These are phyloP conservation scores for Tachuris rubrigastra DNA, from an alignment of 2,113 vertebrate species.

Conservation along the genomic window DNA sequence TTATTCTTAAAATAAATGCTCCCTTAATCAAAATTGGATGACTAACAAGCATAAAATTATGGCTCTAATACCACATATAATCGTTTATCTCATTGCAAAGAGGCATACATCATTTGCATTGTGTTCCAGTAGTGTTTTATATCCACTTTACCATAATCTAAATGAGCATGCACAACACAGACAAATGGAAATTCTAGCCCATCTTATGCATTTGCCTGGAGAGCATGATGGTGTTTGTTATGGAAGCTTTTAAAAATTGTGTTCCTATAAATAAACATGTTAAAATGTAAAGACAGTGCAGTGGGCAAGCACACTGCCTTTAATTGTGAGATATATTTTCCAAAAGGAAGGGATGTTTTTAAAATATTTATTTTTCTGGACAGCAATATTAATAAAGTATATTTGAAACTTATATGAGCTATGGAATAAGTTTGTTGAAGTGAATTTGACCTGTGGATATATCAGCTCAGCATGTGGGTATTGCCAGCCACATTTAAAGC, in stretches of 20 bases:
- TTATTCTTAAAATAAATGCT: conserved; percentile 43
- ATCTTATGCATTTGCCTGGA: background rate
- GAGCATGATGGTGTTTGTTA: background rate
- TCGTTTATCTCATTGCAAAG: conserved; percentile 44
- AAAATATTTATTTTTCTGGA: background rate
- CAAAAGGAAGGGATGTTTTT: background rate
- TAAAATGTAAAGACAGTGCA: background rate
- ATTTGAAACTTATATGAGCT: background rate
- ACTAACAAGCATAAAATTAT: conserved; percentile 56
- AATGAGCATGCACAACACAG: conserved; percentile 30
- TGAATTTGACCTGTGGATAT: background rate
- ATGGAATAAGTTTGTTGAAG: background rate
- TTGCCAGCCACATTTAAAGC: background rate
- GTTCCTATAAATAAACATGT: background rate
- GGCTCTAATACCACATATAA: conserved; percentile 20
- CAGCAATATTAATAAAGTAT: background rate
- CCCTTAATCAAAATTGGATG: conserved; percentile 45
- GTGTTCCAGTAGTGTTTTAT: conserved; percentile 30
- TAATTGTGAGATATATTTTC: background rate
- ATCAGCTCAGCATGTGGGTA: background rate
- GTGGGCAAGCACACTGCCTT: background rate
- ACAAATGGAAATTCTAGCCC: conserved; percentile 31
- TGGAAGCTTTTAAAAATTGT: background rate
- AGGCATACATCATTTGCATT: conserved; percentile 44
- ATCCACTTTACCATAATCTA: conserved; percentile 33